These are phyloP conservation scores for Pachycephala philippinensis DNA, from an alignment of 2,113 vertebrate species.

Conservation along the genomic window DNA sequence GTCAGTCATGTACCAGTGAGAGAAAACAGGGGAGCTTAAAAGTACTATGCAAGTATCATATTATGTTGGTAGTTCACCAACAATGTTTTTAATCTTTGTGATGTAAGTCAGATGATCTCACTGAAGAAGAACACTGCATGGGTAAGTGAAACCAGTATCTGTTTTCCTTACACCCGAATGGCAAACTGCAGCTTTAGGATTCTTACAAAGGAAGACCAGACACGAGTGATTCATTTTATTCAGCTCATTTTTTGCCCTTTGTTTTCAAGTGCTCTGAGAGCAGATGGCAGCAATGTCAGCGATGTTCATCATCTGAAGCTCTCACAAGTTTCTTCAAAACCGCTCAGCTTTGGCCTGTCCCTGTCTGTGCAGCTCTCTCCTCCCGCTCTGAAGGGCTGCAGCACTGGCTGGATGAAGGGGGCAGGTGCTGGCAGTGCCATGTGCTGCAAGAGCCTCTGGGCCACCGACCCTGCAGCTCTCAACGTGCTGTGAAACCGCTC, in stretches of 20 bases:
- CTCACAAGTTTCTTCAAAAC: neutral
- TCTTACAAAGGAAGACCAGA: neutral
- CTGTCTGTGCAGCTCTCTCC: neutral
- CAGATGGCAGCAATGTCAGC: constrained; percentile 22
- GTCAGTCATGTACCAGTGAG: neutral
- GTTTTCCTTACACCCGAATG: neutral
- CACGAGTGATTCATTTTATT: neutral
- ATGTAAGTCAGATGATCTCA: neutral
- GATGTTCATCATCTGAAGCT: neutral
- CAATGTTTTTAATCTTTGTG: neutral
- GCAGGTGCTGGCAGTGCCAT: neutral
- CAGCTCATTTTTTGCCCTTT: constrained; percentile 9
- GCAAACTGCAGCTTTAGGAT: neutral
- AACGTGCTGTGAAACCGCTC: neutral
- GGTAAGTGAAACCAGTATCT: neutral
- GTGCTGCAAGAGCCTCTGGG: neutral
- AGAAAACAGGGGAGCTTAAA: neutral
- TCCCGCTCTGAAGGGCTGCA: neutral
- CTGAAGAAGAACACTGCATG: neutral
- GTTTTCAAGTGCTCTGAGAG: neutral
- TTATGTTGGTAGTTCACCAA: neutral
- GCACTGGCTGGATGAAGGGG: neutral
- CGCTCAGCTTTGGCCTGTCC: neutral
- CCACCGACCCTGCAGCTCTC: neutral
- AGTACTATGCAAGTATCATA: neutral